phyloP scores from a whole-genome alignment of 1,140 invertebrate genomes.

The Paramacrobiotus metropolitanus region DNA sequence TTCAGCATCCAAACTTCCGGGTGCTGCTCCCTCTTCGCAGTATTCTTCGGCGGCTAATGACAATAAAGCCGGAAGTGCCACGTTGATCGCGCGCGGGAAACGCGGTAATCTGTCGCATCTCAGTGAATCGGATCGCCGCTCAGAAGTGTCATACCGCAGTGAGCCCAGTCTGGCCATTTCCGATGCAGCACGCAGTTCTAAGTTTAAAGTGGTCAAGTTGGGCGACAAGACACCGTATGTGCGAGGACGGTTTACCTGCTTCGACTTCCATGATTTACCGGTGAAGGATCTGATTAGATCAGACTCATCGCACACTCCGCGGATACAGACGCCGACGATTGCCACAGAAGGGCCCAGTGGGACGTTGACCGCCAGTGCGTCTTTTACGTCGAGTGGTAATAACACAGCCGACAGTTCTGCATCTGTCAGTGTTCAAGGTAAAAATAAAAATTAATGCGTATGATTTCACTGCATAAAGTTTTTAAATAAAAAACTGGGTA shows the following conservation, averaged over 20 bases:
- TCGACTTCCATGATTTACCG: constrained; percentile 2
- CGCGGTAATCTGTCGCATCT: background rate
- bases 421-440: too few species aligned
- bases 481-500: too few species aligned
- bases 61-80: too few species aligned
- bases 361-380: background rate
- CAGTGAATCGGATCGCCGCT: background rate
- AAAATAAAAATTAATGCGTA: too few species aligned
- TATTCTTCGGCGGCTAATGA: too few species aligned
- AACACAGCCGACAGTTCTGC: too few species aligned
- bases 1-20: too few species aligned
- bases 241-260: background rate
- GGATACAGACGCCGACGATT: background rate
- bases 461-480: too few species aligned
- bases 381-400: too few species aligned
- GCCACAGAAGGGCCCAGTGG: background rate
- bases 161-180: background rate
- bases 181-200: background rate
- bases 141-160: background rate
- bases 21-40: too few species aligned
- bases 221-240: constrained; percentile 2
- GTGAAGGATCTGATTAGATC: background rate
- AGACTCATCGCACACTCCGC: background rate
- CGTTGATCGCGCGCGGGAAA: too few species aligned
- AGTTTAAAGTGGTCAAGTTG: background rate